phyloP scores from a whole-genome alignment of 53 echinoderm and acorn worm species.

The Temnopleurus reevesii region DNA sequence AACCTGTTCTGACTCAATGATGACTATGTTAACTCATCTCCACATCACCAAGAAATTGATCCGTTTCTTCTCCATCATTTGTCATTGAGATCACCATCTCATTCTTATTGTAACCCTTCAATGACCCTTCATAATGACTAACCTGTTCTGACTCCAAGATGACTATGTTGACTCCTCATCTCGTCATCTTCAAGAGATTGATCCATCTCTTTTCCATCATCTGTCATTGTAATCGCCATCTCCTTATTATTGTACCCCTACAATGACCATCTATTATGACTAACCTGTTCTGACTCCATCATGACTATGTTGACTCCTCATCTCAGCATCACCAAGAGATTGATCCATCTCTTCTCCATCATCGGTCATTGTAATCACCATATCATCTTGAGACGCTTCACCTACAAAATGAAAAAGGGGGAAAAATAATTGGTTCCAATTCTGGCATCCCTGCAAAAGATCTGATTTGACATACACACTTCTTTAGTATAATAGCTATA shows the following conservation, averaged over 20 bases:
- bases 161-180: constrained; percentile 91
- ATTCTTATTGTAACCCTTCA: too few species aligned
- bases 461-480: too few species aligned
- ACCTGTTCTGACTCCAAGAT: constrained; percentile 65
- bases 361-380: constrained; percentile 98
- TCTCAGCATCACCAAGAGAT: constrained; percentile 76
- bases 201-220: constrained; percentile 91
- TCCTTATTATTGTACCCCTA: background rate
- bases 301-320: constrained; percentile 90
- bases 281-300: constrained; percentile 73
- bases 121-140: too few species aligned
- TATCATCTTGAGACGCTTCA: constrained; percentile 97
- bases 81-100: background rate
- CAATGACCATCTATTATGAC: background rate
- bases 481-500: too few species aligned
- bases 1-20: too few species aligned
- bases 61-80: background rate
- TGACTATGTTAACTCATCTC: too few species aligned
- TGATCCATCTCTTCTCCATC: constrained; percentile 92
- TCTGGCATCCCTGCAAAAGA: too few species aligned
- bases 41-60: too few species aligned
- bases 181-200: constrained; percentile 77
- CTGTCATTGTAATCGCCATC: constrained; percentile 83
- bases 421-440: too few species aligned
- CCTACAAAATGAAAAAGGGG: too few species aligned